Evolutionary conservation across 2,797 vertebrate genomes (phyloP).

Genomic region (Chaetodon trifasciatus): DNA sequence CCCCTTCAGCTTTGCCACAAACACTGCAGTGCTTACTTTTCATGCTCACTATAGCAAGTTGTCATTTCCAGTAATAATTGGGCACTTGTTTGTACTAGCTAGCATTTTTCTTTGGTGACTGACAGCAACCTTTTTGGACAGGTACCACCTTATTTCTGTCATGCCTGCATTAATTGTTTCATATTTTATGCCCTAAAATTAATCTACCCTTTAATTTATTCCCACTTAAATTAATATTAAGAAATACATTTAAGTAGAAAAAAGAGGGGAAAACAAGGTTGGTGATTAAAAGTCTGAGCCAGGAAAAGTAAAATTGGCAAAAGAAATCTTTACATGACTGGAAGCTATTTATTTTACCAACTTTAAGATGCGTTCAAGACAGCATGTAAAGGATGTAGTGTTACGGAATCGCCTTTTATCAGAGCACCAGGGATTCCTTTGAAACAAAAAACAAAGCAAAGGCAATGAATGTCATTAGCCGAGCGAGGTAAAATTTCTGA

Average conservation of each 20-base stretch:
- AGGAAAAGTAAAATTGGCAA: conserved; percentile 33
- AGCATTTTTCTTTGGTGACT: conserved; percentile 78
- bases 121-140: conserved; percentile 50
- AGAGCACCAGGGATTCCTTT: conserved; percentile 79
- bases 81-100: conserved; percentile 77
- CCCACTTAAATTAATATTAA: conserved; percentile 9
- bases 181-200: conserved; percentile 20
- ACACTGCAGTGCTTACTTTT: conserved; percentile 34
- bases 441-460: conserved; percentile 47
- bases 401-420: conserved; percentile 68
- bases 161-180: conserved; percentile 13
- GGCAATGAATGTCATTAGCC: conserved; percentile 57
- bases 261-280: not conserved
- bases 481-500: conserved; percentile 71
- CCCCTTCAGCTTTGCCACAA: conserved; percentile 11
- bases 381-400: conserved; percentile 62
- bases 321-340: conserved; percentile 38
- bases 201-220: conserved; percentile 10
- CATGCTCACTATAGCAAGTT: conserved; percentile 37
- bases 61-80: conserved; percentile 57
- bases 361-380: conserved; percentile 20
- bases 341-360: conserved; percentile 32
- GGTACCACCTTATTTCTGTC: conserved; percentile 13
- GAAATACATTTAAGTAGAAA: conserved; percentile 4
- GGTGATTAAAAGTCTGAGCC: conserved; percentile 45